These are phyloP conservation scores for Chunga burmeisteri DNA, from an alignment of 2,113 vertebrate genomes.

Conservation along the genomic window DNA sequence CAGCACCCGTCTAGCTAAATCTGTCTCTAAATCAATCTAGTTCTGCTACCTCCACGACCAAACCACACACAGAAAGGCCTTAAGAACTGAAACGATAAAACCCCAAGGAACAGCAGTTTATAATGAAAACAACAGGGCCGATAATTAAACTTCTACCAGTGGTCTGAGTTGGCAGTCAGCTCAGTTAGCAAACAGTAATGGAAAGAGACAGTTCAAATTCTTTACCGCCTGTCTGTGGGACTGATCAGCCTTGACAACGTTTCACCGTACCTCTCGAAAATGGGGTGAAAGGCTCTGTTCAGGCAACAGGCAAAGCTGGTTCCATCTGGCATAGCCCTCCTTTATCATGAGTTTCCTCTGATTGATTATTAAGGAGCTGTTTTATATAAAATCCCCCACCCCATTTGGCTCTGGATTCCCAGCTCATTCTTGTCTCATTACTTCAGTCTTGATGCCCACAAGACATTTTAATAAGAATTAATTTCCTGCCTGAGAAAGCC, in stretches of 20 bases:
- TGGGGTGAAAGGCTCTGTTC: not conserved
- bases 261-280: not conserved
- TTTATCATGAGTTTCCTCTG: not conserved
- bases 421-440: not conserved
- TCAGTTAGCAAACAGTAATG: not conserved
- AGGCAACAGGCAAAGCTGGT: not conserved
- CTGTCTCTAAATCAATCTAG: not conserved
- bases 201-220: not conserved
- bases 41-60: not conserved
- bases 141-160: slow-evolving; percentile 9
- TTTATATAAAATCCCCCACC: not conserved
- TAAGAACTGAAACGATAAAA: not conserved
- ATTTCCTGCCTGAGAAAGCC: not conserved
- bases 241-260: not conserved
- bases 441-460: not conserved
- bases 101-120: not conserved
- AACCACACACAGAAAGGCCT: not conserved
- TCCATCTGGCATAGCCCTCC: not conserved
- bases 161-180: not conserved
- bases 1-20: not conserved
- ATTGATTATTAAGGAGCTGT: not conserved
- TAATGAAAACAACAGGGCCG: not conserved
- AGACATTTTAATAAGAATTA: not conserved
- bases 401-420: not conserved
- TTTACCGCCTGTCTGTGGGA: not conserved